Conservation (phyloP, 2,797 vertebrate genomes). For the Schizopygopsis malacanthus region DNA sequence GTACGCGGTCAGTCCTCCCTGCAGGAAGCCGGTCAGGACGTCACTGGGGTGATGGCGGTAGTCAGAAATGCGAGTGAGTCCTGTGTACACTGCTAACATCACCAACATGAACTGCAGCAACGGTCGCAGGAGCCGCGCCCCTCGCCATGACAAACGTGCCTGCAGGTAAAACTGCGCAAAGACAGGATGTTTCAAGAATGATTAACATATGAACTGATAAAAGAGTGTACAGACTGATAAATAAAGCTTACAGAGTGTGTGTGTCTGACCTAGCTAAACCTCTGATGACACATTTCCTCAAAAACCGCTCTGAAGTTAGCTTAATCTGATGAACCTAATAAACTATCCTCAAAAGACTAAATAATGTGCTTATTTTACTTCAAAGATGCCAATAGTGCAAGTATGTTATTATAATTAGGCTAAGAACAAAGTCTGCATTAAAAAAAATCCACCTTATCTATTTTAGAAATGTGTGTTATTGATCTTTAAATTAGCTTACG, state of each 20-base stretch:
- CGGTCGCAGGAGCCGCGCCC: slow-evolving; percentile 78
- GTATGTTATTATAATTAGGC: not conserved
- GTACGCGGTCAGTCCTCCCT: slow-evolving; percentile 83
- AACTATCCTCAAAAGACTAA: not conserved
- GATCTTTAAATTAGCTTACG: not conserved
- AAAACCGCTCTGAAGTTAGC: not conserved
- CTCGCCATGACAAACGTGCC: slow-evolving; percentile 80
- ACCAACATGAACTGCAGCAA: slow-evolving; percentile 82
- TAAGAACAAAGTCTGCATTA: not conserved
- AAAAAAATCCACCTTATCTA: not conserved
- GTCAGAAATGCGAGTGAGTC: slow-evolving; percentile 82
- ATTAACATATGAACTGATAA: slow-evolving; percentile 27
- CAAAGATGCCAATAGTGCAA: not conserved
- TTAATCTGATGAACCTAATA: not conserved
- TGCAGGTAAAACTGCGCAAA: slow-evolving; percentile 82
- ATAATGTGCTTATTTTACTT: not conserved
- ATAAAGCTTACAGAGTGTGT: not conserved
- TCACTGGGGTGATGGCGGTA: slow-evolving; percentile 83
- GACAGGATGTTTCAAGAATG: slow-evolving; percentile 14
- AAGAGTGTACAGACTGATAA: slow-evolving; percentile 9
- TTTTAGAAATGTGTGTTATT: not conserved
- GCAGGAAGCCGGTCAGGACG: slow-evolving; percentile 79
- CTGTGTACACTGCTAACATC: slow-evolving; percentile 83
- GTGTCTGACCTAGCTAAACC: not conserved
- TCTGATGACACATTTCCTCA: not conserved